Percentiles rank a stretch among this genome's conserved stretches.
Conservation (phyloP, 2,113 vertebrate genomes). For the Campylomormyrus numenius region DNA sequence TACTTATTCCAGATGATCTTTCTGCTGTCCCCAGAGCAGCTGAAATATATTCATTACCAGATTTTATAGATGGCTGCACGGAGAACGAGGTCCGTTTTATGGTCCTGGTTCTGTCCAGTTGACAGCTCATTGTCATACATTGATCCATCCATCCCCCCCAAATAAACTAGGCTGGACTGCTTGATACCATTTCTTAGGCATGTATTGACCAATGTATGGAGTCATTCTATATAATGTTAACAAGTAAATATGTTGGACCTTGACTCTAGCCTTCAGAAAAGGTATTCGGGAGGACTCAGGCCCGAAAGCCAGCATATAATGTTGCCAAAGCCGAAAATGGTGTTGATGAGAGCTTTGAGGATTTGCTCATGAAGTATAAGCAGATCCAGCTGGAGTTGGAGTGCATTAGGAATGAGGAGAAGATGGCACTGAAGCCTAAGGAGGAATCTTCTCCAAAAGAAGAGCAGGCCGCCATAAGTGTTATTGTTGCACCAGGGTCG, state of each 20-base stretch:
- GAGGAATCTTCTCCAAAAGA: slow-evolving; percentile 50
- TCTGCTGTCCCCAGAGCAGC: not conserved
- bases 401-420: slow-evolving; percentile 90
- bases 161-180: not conserved
- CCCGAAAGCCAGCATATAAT: slow-evolving; percentile 62
- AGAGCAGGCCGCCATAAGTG: slow-evolving; percentile 37
- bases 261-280: slow-evolving; percentile 71
- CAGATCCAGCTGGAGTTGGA: slow-evolving; percentile 95
- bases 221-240: not conserved
- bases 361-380: slow-evolving; percentile 87
- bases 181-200: not conserved
- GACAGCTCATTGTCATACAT: not conserved
- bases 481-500: slow-evolving; percentile 44
- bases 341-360: slow-evolving; percentile 90
- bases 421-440: slow-evolving; percentile 69
- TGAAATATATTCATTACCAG: not conserved
- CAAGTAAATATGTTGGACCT: slow-evolving; percentile 35
- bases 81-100: not conserved
- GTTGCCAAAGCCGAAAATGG: slow-evolving; percentile 66
- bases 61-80: not conserved
- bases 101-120: not conserved
- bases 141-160: not conserved
- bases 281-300: slow-evolving; percentile 59
- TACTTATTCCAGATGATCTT: not conserved
- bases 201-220: not conserved